Evolutionary conservation across 2,113 vertebrate genomes (phyloP).

Genomic region (Peucedramus taeniatus): DNA sequence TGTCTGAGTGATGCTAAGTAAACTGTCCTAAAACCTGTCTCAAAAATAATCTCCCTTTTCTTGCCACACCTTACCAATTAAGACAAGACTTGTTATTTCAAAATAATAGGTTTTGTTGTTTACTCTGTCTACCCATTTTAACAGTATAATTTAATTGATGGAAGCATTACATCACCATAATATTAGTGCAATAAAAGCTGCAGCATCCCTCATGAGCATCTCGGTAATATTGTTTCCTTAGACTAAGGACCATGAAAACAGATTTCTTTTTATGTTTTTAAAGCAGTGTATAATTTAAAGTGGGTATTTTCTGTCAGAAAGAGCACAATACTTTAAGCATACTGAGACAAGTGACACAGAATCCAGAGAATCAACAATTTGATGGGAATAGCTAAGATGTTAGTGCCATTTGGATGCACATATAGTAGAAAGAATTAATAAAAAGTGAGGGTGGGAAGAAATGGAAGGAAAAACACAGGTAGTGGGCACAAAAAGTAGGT

Average conservation of each 20-base stretch:
- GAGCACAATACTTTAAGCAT: not conserved
- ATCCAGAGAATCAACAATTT: not conserved
- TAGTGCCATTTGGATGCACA: not conserved
- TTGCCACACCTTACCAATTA: constrained; percentile 17
- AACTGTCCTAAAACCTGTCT: not conserved
- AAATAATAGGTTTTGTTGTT: constrained; percentile 38
- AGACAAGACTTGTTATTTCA: constrained; percentile 5
- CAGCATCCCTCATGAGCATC: not conserved
- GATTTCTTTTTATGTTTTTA: not conserved
- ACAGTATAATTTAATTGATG: constrained; percentile 4
- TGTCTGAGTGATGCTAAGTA: not conserved
- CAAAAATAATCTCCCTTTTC: not conserved
- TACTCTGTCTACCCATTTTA: constrained; percentile 1
- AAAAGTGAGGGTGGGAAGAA: not conserved
- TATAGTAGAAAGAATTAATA: not conserved
- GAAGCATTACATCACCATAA: constrained; percentile 7
- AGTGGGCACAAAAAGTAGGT: not conserved
- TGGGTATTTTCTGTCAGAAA: not conserved
- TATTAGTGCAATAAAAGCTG: not conserved
- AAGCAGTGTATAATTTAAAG: not conserved
- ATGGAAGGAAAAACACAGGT: rapidly evolving
- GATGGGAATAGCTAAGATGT: not conserved
- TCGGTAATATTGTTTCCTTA: not conserved
- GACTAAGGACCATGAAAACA: not conserved
- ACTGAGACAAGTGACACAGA: not conserved